Evolutionary conservation across 2,888 invertebrate genomes (phyloP).

Genomic region (Sipunculus nudus): DNA sequence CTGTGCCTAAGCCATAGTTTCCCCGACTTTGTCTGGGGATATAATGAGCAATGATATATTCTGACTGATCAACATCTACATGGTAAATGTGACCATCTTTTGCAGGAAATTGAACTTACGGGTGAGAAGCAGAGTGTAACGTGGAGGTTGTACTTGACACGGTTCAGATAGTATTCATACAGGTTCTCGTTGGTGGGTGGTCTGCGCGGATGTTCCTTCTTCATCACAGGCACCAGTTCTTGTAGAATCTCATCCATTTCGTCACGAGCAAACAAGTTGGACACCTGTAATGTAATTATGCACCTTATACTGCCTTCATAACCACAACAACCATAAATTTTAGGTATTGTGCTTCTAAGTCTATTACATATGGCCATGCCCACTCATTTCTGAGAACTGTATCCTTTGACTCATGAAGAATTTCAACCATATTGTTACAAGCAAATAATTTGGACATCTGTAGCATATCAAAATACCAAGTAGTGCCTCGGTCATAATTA

Average conservation of each 20-base stretch:
- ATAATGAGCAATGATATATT: no score
- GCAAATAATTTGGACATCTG: slow-evolving; percentile 62
- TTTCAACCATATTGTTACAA: slow-evolving; percentile 94
- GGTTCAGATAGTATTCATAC: slow-evolving; percentile 91
- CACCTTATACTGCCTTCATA: no score
- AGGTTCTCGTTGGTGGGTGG: slow-evolving; percentile 88
- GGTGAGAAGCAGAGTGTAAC: slow-evolving; percentile 97
- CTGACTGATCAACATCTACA: no score
- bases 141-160: slow-evolving; percentile 91
- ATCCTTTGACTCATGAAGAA: slow-evolving; percentile 94
- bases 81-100: no score
- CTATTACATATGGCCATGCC: no score
- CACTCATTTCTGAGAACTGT: no score
- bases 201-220: slow-evolving; percentile 89
- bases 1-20: no score
- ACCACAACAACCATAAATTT: no score
- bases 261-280: slow-evolving; percentile 93
- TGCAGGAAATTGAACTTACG: slow-evolving; percentile 68
- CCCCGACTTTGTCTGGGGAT: no score
- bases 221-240: slow-evolving; percentile 91
- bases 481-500: no score
- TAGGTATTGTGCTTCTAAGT: no score
- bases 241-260: slow-evolving; percentile 95
- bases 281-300: slow-evolving; percentile 73
- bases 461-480: background rate